phyloP scores from a whole-genome alignment of 2,113 vertebrate species.

The Ameiurus melas region DNA sequence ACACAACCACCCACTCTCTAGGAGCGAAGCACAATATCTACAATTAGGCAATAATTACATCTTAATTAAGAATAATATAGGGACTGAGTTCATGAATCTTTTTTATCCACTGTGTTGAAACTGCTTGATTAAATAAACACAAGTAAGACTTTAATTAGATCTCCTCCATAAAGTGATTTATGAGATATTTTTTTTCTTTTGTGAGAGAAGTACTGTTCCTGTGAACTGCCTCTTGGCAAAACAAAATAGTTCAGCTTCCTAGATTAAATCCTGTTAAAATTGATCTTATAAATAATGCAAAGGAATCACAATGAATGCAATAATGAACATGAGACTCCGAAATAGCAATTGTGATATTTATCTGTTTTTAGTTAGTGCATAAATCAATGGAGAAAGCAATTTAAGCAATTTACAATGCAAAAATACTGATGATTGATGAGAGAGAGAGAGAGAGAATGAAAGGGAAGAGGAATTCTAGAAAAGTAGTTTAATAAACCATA shows the following conservation, averaged over 20 bases:
- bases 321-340: background rate
- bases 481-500: background rate
- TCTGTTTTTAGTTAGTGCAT: constrained; percentile 5
- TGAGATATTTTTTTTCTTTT: background rate
- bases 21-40: background rate
- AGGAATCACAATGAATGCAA: constrained; percentile 8
- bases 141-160: constrained; percentile 22
- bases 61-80: constrained; percentile 25
- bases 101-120: background rate
- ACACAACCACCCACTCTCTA: constrained; percentile 2
- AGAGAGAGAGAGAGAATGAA: background rate
- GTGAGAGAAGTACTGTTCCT: background rate
- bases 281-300: constrained; percentile 33
- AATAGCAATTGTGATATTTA: background rate
- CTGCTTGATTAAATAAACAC: constrained; percentile 13
- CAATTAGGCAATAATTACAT: constrained; percentile 38
- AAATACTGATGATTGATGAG: background rate
- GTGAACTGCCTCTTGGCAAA: constrained; percentile 2
- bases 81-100: background rate
- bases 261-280: constrained; percentile 26
- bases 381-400: background rate
- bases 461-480: background rate
- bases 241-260: background rate
- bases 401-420: background rate
- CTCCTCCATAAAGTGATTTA: background rate